Percentiles rank a stretch among this genome's conserved stretches.
phyloP scores from a whole-genome alignment of 2,797 vertebrate genomes.

The Gallinago nigripennis region DNA sequence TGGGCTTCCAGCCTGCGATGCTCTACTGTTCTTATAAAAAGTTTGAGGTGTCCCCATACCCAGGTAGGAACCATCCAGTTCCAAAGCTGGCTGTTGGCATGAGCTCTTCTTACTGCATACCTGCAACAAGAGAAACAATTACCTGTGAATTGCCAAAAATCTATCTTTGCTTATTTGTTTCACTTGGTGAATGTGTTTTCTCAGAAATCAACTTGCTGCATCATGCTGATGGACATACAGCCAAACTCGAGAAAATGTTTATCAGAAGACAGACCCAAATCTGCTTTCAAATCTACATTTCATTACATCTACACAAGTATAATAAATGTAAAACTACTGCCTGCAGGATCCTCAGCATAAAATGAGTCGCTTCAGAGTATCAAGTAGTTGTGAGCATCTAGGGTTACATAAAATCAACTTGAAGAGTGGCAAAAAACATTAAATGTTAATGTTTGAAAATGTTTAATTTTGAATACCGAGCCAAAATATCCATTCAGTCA shows the following conservation, averaged over 20 bases:
- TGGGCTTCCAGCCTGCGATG: slow-evolving; percentile 26
- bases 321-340: slow-evolving; percentile 35
- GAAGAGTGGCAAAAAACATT: slow-evolving; percentile 44
- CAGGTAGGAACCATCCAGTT: slow-evolving; percentile 83
- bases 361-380: slow-evolving; percentile 30
- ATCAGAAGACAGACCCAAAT: background rate
- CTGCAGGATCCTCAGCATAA: slow-evolving; percentile 11
- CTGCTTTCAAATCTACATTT: slow-evolving; percentile 41
- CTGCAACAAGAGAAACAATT: slow-evolving; percentile 66
- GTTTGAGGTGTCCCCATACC: slow-evolving; percentile 29
- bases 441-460: slow-evolving; percentile 66
- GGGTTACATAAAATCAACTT: slow-evolving; percentile 63
- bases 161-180: background rate
- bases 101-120: slow-evolving; percentile 32
- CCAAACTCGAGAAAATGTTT: background rate
- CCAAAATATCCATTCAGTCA: slow-evolving; percentile 52
- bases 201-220: background rate
- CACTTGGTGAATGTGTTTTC: background rate
- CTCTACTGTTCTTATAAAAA: slow-evolving; percentile 32
- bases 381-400: slow-evolving; percentile 40
- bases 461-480: slow-evolving; percentile 60
- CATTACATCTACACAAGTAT: slow-evolving; percentile 13
- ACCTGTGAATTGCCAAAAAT: background rate
- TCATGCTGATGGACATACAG: background rate
- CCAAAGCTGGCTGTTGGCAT: slow-evolving; percentile 21